phyloP scores from a whole-genome alignment of 2,113 vertebrate genomes.

The Psittacula cyanocephala region DNA sequence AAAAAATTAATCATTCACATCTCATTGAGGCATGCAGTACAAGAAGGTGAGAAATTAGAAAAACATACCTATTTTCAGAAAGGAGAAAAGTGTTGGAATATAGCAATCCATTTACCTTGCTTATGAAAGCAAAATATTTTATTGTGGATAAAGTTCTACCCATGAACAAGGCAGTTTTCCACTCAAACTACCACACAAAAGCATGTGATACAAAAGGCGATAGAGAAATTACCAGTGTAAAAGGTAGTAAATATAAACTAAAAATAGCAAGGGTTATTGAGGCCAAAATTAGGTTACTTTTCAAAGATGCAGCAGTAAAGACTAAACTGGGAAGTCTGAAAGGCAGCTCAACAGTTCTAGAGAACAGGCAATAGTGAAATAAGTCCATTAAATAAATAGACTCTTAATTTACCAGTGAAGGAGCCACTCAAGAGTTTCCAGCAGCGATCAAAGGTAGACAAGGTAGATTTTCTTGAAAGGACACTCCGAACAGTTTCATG shows the following conservation, averaged over 20 bases:
- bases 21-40: not conserved
- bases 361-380: not conserved
- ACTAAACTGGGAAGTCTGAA: not conserved
- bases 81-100: not conserved
- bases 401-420: not conserved
- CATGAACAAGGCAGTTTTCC: not conserved
- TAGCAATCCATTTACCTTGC: not conserved
- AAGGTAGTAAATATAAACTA: not conserved
- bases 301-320: not conserved
- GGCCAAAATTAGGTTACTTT: not conserved
- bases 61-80: not conserved
- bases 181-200: not conserved
- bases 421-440: not conserved
- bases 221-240: not conserved
- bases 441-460: not conserved
- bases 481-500: not conserved
- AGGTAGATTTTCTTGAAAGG: not conserved
- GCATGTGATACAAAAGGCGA: not conserved
- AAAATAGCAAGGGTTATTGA: not conserved
- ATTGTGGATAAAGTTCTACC: not conserved
- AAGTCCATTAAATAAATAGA: not conserved
- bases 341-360: not conserved
- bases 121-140: not conserved
- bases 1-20: not conserved
- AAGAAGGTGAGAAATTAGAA: not conserved